Evolutionary conservation across 2,113 vertebrate species (phyloP), one percentile per base, ranked within the genome.

Genomic region (Falcunculus frontatus): DNA sequence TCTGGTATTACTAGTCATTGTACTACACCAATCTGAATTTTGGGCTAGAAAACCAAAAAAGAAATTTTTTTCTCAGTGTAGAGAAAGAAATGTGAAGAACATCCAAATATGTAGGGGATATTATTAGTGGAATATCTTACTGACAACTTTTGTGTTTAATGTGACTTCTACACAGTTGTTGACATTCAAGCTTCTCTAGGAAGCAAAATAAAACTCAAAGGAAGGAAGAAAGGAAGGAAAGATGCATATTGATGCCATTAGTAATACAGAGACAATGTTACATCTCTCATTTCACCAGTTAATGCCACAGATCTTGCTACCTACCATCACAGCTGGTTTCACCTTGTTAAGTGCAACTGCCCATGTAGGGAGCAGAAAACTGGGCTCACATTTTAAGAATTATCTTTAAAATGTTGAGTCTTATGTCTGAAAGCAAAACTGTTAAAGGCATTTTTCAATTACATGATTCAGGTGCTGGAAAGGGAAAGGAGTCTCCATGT

Each of bases 321-420:
- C 65, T 70, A 19, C 11, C 0, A 0, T 6, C 30, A 57, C 26
- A 81, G 64, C 1, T 1, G 21, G 26, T 59, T 75, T 86, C 72
- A 63, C 26, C 42, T 30, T 25, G 16, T 19, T 83, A 49, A 78
- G n/a, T 4, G 4, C 2, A 4, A 73, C 41, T 73, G 39, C 41
- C 52, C 73, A 60, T 0, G 0, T 4, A 20, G 41, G 69, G 44
- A 64, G 22, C 68, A 84, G 62, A 80, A 91, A 81, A 55, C 2
- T 9, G 35, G 21, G 30, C 39, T 93, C 27, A 17, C 0, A 0
- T 20, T 83, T 53, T 62, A 49, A 70, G 26, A 59, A 59, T 32
- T 3, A 37, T 29, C 37, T 53, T 85, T 67, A 49, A 82, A 87
- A 53, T 8, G 8, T 32, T 32, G 30, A 68, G 10, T 53, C 41